Percentiles rank a stretch among this genome's conserved stretches.
phyloP scores from a whole-genome alignment of 2,888 invertebrate genomes.

The Rhagonycha lutea region DNA sequence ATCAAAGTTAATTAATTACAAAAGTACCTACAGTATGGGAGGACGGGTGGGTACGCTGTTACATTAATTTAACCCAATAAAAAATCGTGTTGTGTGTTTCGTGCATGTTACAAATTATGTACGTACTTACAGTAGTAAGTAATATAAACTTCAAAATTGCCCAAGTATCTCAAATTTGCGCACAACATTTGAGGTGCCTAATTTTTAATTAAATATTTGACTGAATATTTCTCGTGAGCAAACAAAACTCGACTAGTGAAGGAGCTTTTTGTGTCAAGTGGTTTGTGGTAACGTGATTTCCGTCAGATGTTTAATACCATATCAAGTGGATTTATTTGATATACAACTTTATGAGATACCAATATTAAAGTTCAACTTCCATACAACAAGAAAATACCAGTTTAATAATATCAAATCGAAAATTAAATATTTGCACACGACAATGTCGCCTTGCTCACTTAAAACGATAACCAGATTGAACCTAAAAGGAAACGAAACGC shows the following conservation, averaged over 20 bases:
- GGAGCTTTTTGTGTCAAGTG: constrained; percentile 15
- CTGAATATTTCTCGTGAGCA: constrained; percentile 3
- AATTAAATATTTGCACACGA: background rate
- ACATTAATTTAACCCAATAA: background rate
- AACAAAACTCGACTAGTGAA: constrained; percentile 7
- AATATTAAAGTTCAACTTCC: background rate
- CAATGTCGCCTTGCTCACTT: background rate
- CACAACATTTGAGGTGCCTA: background rate
- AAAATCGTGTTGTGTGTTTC: background rate
- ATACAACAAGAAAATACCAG: background rate
- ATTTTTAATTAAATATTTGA: constrained; percentile 3
- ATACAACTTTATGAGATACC: background rate
- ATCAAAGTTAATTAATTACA: background rate
- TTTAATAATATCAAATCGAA: background rate
- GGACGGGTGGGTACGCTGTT: background rate
- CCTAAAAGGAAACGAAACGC: no score
- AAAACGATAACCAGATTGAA: no score
- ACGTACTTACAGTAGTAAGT: no score
- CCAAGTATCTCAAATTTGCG: background rate
- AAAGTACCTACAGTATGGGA: background rate
- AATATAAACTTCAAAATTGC: background rate
- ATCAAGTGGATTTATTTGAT: constrained; percentile 7
- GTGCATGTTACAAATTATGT: background rate
- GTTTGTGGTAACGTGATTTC: constrained; percentile 6
- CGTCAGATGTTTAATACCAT: constrained; percentile 12